Conservation (phyloP, 2,797 vertebrate species). For the Martes flavigula region DNA sequence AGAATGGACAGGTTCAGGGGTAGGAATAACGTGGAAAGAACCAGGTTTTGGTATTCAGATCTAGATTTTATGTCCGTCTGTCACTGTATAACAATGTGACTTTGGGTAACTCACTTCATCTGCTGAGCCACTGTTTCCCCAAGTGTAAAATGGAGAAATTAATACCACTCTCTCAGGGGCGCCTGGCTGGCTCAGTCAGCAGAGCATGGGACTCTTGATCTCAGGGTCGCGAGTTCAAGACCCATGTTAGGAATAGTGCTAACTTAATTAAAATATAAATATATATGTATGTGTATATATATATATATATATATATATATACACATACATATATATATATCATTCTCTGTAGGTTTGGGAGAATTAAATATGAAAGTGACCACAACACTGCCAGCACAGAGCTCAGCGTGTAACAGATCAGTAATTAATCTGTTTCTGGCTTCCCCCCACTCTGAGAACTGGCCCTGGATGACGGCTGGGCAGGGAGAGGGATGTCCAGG, state of each 20-base stretch:
- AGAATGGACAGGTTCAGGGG: not conserved
- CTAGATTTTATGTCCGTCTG: not conserved
- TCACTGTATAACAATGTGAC: not conserved
- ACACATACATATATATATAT: not conserved
- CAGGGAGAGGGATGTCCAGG: not conserved
- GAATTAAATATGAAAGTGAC: slow-evolving; percentile 2
- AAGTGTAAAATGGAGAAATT: not conserved
- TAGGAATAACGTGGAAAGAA: slow-evolving; percentile 21
- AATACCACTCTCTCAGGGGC: not conserved
- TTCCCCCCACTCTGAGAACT: not conserved
- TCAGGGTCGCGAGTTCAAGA: not conserved
- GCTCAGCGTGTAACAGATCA: not conserved
- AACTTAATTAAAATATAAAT: not conserved
- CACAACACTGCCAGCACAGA: not conserved
- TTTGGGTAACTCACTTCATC: not conserved
- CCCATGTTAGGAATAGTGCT: not conserved
- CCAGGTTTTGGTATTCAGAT: not conserved
- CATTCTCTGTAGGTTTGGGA: not conserved
- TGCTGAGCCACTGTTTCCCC: not conserved
- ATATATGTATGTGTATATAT: too few relatives aligned
- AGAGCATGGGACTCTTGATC: not conserved
- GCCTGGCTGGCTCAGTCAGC: not conserved
- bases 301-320: not conserved
- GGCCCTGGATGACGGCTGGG: not conserved
- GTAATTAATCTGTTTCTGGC: not conserved